Evolutionary conservation across 2,113 vertebrate genomes (phyloP).

Genomic region (Chelonoidis abingdonii): DNA sequence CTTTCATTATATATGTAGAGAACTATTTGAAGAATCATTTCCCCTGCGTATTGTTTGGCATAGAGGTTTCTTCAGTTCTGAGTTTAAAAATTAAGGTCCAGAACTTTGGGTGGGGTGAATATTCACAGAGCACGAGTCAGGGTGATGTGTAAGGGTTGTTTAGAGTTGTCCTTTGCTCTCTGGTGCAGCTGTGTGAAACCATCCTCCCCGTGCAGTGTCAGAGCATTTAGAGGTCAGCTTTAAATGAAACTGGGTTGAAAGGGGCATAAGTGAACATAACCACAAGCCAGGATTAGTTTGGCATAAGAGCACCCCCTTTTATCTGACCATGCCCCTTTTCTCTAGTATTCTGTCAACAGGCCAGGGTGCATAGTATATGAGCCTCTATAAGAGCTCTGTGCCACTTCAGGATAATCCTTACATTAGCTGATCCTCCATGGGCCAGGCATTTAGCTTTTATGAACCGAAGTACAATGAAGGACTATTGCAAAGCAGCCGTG

Average conservation of each 20-base stretch:
- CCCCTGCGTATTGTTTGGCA: background rate
- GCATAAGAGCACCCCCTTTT: background rate
- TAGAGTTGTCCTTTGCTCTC: conserved; percentile 45
- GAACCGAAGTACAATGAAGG: background rate
- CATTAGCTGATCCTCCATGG: background rate
- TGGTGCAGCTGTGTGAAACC: conserved; percentile 34
- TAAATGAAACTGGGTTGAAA: conserved; percentile 24
- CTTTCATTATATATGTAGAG: conserved; percentile 40
- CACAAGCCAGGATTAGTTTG: background rate
- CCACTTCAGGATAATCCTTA: background rate
- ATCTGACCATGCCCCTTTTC: background rate
- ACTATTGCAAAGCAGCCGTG: background rate
- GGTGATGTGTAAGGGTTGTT: background rate
- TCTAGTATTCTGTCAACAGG: background rate
- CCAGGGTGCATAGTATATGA: background rate
- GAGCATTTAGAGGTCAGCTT: background rate
- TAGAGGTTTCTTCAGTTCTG: background rate
- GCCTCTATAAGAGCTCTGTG: background rate
- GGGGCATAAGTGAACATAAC: background rate
- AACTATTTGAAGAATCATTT: background rate
- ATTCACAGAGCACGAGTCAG: conserved; percentile 31
- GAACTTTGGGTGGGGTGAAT: background rate
- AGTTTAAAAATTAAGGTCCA: conserved; percentile 42
- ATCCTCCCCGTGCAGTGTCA: background rate
- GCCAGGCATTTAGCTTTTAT: background rate